Evolutionary conservation across 37 sponge, comb jelly and placozoan species (phyloP), one percentile per base, ranked within the genome.

Genomic region (Chondrilla cf. caribensis): DNA sequence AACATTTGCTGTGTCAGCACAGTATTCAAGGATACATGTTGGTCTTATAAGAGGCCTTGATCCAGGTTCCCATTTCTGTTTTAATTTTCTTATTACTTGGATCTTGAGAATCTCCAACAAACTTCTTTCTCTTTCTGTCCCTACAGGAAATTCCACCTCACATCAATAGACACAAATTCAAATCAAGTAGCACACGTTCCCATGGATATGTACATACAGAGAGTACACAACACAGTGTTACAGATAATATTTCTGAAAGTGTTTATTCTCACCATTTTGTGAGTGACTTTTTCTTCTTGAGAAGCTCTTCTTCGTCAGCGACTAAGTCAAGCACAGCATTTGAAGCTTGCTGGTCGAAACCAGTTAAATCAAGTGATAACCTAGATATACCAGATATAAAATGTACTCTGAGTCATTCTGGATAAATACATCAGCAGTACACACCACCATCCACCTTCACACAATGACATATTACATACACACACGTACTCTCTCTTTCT

Each of bases 111-210:
- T 90, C 87, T 15, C 86, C 82, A 37, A 91, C 90, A 91, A 95
- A 98, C 75, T 80, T 89, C 87, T 98, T 98, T 40, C 93, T 84
- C 75, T 98, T 98, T 59, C 96, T 76, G 67, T 98, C 99, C 99
- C 99, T 95, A 41, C 38, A 81, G 35, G 1, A 51, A 29, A 35
- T 25, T n/a, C 37, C 44, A 38, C 0, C 32, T 17, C 54, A 33
- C 35, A n/a, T 35, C 33, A 2, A 40, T 22, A 41, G 6, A 40
- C 47, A 43, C 24, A 35, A 5, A 37, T 31, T 3, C 51, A 54
- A 60, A 43, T 29, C 26, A 11, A 22, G 0, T 24, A 14, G 51
- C 51, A 47, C 51, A 47, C 11, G 51, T 47, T 14, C 51, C 9
- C 51, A 47, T 47, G 51, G 9, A 47, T 11, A 47, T 11, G 11